Base-by-base conservation (phyloP, 2,113 vertebrate species). In the Cathartes aura region DNA sequence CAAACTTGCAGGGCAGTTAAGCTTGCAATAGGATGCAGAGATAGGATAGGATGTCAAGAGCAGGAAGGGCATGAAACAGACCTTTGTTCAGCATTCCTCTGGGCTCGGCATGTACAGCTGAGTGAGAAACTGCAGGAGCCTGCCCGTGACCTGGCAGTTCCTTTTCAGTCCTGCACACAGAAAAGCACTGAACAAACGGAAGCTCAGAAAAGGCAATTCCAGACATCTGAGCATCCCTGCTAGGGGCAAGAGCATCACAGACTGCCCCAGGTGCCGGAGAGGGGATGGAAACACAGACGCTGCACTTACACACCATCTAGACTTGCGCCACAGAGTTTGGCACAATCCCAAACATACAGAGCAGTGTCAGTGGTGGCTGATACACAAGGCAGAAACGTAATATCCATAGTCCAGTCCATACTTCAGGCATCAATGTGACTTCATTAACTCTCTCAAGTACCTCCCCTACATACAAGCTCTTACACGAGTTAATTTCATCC, bases 321-420 rank as follows among this genome's bases (percentile, higher is more conserved):
- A 12, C 32, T n/a, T 22, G 30, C 1, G 7, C 72, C n/a, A 29
- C 0, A 0, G 68, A 55, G 29, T 12, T 0, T 73, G 45, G 23
- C 66, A 78, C n/a, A 58, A 47, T 56, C 26, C 12, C 12, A 11
- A 29, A 47, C 2, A 9, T 1, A n/a, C 0, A 1, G 34, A 72
- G 32, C 55, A 23, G 42, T 9, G 26, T 29, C 68, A 88, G 42
- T 0, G 1, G 32, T 36, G 67, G 27, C 26, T 34, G n/a, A 70
- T 4, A 32, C 23, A 34, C 6, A 26, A 3, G 22, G 18, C 1
- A 0, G 12, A 92, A 80, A 59, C 1, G 7, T 18, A 67, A 20
- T 5, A 1, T 2, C 10, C 24, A 45, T 2, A 5, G 2, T 55
- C 19, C 21, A 17, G 36, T 42, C 48, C 63, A 11, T 6, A 8